These are phyloP conservation scores for Corvus cornix DNA, from an alignment of 2,113 vertebrate genomes.

Conservation along the genomic window DNA sequence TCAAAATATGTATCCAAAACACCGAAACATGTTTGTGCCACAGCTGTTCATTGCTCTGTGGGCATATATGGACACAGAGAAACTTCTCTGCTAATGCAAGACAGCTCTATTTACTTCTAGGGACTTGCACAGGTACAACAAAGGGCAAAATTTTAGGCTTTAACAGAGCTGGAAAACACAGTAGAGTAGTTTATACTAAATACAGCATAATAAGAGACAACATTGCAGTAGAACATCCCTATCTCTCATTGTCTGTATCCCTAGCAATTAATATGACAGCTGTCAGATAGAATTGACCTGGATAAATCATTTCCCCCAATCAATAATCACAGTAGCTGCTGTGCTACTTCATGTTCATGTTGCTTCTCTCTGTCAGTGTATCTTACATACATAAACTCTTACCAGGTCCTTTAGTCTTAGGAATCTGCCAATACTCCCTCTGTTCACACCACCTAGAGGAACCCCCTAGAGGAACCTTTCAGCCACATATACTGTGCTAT, in stretches of 20 bases:
- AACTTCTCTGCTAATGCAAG: not conserved
- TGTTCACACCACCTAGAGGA: not conserved
- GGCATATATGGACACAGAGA: not conserved
- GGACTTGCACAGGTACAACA: not conserved
- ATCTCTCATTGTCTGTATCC: not conserved
- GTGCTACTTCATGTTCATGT: not conserved
- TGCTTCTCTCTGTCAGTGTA: not conserved
- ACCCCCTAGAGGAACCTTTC: not conserved
- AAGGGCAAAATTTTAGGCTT: not conserved
- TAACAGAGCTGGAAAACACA: not conserved
- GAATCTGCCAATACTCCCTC: not conserved
- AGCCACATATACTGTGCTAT: not conserved
- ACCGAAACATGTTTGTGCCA: rapidly evolving
- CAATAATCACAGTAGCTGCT: not conserved
- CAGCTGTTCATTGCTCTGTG: not conserved
- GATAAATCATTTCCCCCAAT: not conserved
- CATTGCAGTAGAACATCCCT: not conserved
- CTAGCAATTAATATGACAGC: slow-evolving; percentile 12
- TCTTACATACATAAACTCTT: not conserved
- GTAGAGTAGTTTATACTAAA: not conserved
- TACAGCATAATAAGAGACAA: not conserved
- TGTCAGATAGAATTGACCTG: not conserved
- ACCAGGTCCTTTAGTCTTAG: not conserved
- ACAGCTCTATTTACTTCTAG: not conserved
- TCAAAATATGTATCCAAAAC: not conserved